Evolutionary conservation across 1,140 invertebrate genomes (phyloP).

Genomic region (Scaptomyza pallida): DNA sequence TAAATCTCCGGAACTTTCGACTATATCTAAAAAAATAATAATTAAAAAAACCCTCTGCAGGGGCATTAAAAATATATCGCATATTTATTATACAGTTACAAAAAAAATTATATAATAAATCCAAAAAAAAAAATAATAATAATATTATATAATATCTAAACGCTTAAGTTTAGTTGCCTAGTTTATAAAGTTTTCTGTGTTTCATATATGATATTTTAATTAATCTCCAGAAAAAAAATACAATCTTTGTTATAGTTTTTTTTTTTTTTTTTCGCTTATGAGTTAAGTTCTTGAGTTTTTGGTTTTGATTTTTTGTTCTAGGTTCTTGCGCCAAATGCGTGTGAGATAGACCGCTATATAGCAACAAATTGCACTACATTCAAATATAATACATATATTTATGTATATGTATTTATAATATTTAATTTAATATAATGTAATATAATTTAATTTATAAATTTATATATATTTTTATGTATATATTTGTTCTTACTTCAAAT

Average conservation of each 20-base stretch:
- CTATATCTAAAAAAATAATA: not conserved
- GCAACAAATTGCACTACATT: slow-evolving; percentile 76
- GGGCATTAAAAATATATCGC: slow-evolving; percentile 3
- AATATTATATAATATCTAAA: slow-evolving; percentile 25
- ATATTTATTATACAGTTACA: slow-evolving; percentile 49
- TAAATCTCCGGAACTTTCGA: not conserved
- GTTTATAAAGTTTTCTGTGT: slow-evolving; percentile 18
- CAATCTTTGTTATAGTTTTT: slow-evolving; percentile 31
- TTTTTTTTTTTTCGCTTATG: slow-evolving; percentile 14
- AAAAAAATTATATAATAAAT: slow-evolving; percentile 31
- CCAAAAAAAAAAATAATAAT: slow-evolving; percentile 26
- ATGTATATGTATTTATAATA: slow-evolving; percentile 44
- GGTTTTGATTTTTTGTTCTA: slow-evolving; percentile 39
- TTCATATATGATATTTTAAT: slow-evolving; percentile 32
- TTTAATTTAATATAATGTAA: slow-evolving; percentile 30
- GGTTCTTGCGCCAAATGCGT: slow-evolving; percentile 25
- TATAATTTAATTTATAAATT: slow-evolving; percentile 25
- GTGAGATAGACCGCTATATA: slow-evolving; percentile 37
- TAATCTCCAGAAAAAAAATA: slow-evolving; percentile 29
- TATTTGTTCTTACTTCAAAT: slow-evolving; percentile 35
- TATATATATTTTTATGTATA: not conserved
- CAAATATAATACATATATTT: slow-evolving; percentile 62
- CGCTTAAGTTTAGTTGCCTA: slow-evolving; percentile 40
- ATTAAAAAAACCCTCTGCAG: not conserved
- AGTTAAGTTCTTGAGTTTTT: slow-evolving; percentile 34